These are phyloP conservation scores for Drosophila pseudotalamancana DNA, from an alignment of 2,888 invertebrate species.

Conservation along the genomic window DNA sequence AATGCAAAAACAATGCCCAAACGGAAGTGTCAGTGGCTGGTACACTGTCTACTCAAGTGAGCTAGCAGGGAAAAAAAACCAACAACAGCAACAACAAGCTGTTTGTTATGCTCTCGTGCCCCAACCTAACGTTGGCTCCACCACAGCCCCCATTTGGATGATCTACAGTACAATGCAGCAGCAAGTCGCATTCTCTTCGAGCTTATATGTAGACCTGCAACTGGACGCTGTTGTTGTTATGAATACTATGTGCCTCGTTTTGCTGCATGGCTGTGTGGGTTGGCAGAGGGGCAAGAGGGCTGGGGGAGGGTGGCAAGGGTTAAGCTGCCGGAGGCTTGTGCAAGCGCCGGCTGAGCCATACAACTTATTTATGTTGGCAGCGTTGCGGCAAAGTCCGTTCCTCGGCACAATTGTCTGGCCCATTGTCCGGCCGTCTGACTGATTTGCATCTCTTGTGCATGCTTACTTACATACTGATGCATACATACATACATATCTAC, in stretches of 20 bases:
- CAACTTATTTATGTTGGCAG: conserved; percentile 73
- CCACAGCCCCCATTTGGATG: conserved; percentile 37
- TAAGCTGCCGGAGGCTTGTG: conserved; percentile 41
- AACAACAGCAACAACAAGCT: conserved; percentile 55
- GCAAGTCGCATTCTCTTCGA: conserved; percentile 30
- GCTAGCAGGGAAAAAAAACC: conserved; percentile 9
- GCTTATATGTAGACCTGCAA: conserved; percentile 32
- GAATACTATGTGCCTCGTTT: conserved; percentile 56
- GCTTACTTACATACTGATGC: conserved; percentile 33
- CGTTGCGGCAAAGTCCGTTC: conserved; percentile 47
- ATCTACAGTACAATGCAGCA: conserved; percentile 46
- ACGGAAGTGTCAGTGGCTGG: conserved; percentile 73
- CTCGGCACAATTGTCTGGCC: conserved; percentile 34
- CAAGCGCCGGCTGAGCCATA: conserved; percentile 56
- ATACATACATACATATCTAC: conserved; percentile 11
- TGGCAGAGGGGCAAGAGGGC: not conserved
- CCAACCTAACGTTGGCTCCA: conserved; percentile 33
- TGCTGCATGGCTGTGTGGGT: not conserved
- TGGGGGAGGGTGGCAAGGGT: not conserved
- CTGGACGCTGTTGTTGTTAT: conserved; percentile 43
- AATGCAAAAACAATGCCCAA: conserved; percentile 64
- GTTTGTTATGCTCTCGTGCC: conserved; percentile 63
- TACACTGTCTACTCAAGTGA: conserved; percentile 65
- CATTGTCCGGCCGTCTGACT: conserved; percentile 62
- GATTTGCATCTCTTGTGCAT: conserved; percentile 73